Base-by-base conservation (phyloP, 2,888 invertebrate genomes). In the Poecilobothrus nobilitatus region DNA sequence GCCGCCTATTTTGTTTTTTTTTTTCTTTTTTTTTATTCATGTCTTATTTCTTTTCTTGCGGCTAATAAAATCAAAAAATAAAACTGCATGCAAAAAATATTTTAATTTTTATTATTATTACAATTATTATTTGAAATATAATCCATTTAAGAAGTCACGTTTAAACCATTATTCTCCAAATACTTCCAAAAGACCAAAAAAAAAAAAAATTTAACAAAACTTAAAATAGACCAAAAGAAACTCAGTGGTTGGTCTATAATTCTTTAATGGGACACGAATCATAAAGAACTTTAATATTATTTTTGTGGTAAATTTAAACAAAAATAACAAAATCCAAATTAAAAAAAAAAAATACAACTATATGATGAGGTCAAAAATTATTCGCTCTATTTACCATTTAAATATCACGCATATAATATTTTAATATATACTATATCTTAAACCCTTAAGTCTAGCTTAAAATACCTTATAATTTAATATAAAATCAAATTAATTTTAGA, bases 321-420 rank as follows among this genome's bases (percentile, higher is more conserved):
- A 27, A 27, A 27, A 27, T 4, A 27, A n/a, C n/a, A 37, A 8
- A 8, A 37, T 37, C 8, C 2, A 37, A 10, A 37, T 37, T 37
- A 37, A 12, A 12, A 18, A 18, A 15, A 18, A 18, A 53, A 53
- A 53, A 44, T 44, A 34, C 8, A 7, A 12, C 12, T 37, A 53
- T 37, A 53, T 53, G 53, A 53, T 53, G 53, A 53, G 53, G 53
- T 53, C 53, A 53, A 53, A 53, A 53, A 53, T 53, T 53, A 53
- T 53, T 53, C 53, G 53, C 53, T 53, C 53, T 53, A 53, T 53
- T 53, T 53, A 6, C 53, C 15, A 18, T 53, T 12, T 15, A 18
- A 53, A 53, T 53, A 53, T 53, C 53, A 53, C 53, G 18, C 53
- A 53, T 41, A 41, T 41, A 5, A 12, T 53, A 53, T 53, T n/a